Conservation (phyloP, 2,888 invertebrate genomes). For the Ommatoiulus sabulosus region DNA sequence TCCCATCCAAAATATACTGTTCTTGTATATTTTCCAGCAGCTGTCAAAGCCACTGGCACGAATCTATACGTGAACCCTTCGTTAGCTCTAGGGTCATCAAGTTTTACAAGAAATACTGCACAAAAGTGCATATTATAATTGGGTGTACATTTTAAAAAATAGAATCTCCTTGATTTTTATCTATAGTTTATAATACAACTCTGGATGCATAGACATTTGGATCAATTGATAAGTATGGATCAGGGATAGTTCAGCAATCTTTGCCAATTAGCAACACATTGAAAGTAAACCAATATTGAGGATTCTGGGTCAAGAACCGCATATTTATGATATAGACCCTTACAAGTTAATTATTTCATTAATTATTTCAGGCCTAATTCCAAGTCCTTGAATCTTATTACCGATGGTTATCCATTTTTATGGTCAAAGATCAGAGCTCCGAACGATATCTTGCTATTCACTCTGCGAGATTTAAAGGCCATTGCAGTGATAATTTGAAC, state of each 20-base stretch:
- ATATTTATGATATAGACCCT: conserved; percentile 15
- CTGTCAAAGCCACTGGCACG: too few species aligned
- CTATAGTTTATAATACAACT: background rate
- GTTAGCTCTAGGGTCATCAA: too few species aligned
- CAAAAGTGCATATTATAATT: too few species aligned
- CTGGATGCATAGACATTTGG: background rate
- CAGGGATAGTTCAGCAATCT: conserved; percentile 26
- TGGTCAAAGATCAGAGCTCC: background rate
- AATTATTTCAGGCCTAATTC: conserved; percentile 27
- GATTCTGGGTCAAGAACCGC: conserved; percentile 34
- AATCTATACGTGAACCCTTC: too few species aligned
- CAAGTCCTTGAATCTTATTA: conserved; percentile 15
- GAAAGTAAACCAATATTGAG: conserved; percentile 34
- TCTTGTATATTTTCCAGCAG: too few species aligned
- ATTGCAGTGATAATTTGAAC: background rate
- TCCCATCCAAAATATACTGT: too few species aligned
- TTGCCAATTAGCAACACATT: background rate
- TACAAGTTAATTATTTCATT: conserved; percentile 10
- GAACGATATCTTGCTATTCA: background rate
- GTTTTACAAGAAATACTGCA: too few species aligned
- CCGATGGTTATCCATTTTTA: conserved; percentile 14
- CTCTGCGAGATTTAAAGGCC: background rate
- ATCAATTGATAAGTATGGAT: background rate
- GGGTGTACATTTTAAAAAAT: too few species aligned
- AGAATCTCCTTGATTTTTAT: too few species aligned